Evolutionary conservation across 2,888 invertebrate genomes (phyloP), one percentile per base, ranked within the genome.

Genomic region (Cataglyphis altisquamis): DNA sequence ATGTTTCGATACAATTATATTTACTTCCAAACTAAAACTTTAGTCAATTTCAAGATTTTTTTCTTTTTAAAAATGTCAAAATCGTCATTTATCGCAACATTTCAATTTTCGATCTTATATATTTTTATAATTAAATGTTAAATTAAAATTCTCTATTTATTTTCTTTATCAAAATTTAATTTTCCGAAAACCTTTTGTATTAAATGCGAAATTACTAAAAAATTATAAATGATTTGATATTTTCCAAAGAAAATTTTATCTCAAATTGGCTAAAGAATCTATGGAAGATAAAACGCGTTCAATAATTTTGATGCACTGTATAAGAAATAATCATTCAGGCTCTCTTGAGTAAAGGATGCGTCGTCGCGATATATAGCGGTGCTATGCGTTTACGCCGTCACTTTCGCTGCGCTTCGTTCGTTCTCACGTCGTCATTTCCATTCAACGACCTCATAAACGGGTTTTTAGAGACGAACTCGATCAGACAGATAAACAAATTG

Each of bases 341-440:
- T 36, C 32, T 52, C 25, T 39, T 75, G 80, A 72, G 81, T 63
- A 74, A 82, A 77, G 74, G 86, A 86, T 89, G 83, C 77, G 52
- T 74, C 77, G 52, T 74, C 72, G 57, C 70, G 63, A 80, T 83
- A 66, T 67, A 66, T 70, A 66, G 52, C 80, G 70, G 70, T 74
- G 75, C 62, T 75, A 66, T 15, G 48, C 78, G 39, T 52, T 84
- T 32, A 48, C 45, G 55, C 78, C 63, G 70, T 86, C 85, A 89
- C 89, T 89, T 89, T 89, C 89, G 88, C 85, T 83, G 68, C 70
- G 73, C 18, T 36, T 57, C 67, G 62, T 29, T 68, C 78, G 21
- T 45, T 80, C 60, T 60, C 41, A 39, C 68, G 1, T 80, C 67
- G 70, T 67, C 63, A 85, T 84, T 80, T 62, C 32, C 84, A 63